These are phyloP conservation scores for Pyralis farinalis DNA, from an alignment of 2,888 invertebrate species.

Conservation along the genomic window DNA sequence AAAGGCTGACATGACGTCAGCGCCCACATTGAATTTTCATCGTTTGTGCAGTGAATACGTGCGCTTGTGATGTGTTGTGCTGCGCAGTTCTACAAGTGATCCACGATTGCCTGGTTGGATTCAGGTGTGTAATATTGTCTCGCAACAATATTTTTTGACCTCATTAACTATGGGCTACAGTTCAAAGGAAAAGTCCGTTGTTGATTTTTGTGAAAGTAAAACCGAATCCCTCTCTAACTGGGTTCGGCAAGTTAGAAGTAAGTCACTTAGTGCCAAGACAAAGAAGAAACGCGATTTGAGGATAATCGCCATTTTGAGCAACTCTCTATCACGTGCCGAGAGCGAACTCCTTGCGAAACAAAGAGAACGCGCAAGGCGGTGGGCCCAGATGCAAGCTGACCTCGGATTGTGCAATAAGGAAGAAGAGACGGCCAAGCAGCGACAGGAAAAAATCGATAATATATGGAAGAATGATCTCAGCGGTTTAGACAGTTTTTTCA, in stretches of 20 bases:
- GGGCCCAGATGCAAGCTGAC: constrained; percentile 79
- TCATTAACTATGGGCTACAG: constrained; percentile 63
- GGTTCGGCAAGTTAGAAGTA: constrained; percentile 83
- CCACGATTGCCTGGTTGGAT: constrained; percentile 61
- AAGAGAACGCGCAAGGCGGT: constrained; percentile 81
- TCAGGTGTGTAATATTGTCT: constrained; percentile 72
- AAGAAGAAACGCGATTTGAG: constrained; percentile 82
- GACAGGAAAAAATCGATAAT: constrained; percentile 68
- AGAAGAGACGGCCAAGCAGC: constrained; percentile 65
- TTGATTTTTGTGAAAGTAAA: constrained; percentile 78
- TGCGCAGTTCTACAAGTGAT: constrained; percentile 46
- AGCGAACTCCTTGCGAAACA: constrained; percentile 82
- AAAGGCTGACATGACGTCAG: constrained; percentile 57
- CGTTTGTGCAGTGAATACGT: constrained; percentile 53
- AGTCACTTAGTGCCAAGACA: constrained; percentile 79
- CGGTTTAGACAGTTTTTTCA: constrained; percentile 84
- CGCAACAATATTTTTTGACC: constrained; percentile 55
- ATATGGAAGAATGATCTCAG: constrained; percentile 82
- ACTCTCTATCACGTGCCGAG: constrained; percentile 81
- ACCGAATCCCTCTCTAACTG: constrained; percentile 81
- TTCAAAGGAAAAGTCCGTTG: constrained; percentile 66
- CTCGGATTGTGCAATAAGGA: constrained; percentile 68
- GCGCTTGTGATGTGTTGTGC: constrained; percentile 53
- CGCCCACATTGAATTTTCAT: constrained; percentile 42
- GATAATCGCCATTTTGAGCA: constrained; percentile 83